Conservation (phyloP, 2,888 invertebrate species). For the Drosophila mulleri region DNA sequence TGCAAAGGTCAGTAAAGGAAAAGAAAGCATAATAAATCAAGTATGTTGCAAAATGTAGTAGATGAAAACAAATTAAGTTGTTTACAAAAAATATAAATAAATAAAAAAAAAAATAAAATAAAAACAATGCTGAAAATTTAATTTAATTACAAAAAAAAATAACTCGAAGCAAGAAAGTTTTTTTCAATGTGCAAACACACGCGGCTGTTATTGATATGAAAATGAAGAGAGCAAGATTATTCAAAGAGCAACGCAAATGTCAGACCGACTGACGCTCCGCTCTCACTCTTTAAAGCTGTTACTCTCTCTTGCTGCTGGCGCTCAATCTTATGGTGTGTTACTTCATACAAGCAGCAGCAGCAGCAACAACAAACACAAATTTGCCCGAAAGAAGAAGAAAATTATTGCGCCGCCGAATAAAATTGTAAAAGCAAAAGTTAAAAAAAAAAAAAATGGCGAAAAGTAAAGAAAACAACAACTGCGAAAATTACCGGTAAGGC, state of each 20-base stretch:
- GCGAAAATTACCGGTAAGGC: constrained; percentile 29
- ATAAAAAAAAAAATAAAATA: too few relatives aligned
- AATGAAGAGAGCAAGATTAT: constrained; percentile 5
- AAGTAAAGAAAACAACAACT: constrained; percentile 31
- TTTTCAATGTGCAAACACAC: constrained; percentile 15
- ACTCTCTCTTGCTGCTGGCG: constrained; percentile 1
- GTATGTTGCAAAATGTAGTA: constrained; percentile 11
- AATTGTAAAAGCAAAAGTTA: constrained; percentile 73
- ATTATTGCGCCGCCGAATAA: constrained; percentile 77
- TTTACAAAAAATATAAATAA: too few relatives aligned
- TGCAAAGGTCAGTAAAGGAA: constrained; percentile 29
- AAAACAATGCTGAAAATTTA: constrained; percentile 25
- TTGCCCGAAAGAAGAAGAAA: constrained; percentile 66
- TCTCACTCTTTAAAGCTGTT: constrained; percentile 18
- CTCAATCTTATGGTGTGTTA: constrained; percentile 46
- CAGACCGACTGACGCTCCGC: neutral
- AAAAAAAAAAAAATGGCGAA: constrained; percentile 62
- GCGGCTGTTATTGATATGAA: constrained; percentile 2
- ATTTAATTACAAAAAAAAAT: constrained; percentile 19
- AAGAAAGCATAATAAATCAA: neutral
- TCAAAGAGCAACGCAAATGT: constrained; percentile 1
- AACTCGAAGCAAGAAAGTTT: constrained; percentile 22
- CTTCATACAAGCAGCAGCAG: constrained; percentile 58
- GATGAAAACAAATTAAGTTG: constrained; percentile 24
- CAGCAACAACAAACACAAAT: constrained; percentile 42